A percentile compares a stretch with the other conserved stretches of the same genome.
Conservation (phyloP, 2,113 vertebrate genomes). For the Chauna torquata region DNA sequence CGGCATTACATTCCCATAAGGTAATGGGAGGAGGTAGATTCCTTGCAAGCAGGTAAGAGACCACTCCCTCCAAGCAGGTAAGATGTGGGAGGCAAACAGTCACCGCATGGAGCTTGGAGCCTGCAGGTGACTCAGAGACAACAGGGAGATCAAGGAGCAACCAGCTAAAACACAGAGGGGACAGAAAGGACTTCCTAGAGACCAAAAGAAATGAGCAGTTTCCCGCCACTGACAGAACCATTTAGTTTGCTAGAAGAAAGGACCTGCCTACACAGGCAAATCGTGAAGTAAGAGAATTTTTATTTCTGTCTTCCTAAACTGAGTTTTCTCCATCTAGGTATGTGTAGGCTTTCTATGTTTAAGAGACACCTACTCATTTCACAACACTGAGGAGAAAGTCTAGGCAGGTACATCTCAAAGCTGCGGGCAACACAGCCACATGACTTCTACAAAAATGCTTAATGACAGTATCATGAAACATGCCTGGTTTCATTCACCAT, state of each 20-base stretch:
- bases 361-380: not conserved
- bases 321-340: not conserved
- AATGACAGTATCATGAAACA: accelerated
- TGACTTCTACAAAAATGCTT: not conserved
- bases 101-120: not conserved
- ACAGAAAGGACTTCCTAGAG: not conserved
- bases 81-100: not conserved
- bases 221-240: not conserved
- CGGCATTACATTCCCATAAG: accelerated
- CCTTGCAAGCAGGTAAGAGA: not conserved
- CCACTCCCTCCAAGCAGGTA: not conserved
- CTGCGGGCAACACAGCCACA: not conserved
- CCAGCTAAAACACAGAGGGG: not conserved
- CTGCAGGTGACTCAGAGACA: not conserved
- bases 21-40: not conserved
- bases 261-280: not conserved
- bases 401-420: not conserved
- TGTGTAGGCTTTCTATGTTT: not conserved
- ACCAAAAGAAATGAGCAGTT: not conserved
- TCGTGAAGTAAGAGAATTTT: not conserved
- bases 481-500: not conserved
- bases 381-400: not conserved
- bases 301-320: not conserved
- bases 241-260: not conserved
- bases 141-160: not conserved